Percentiles rank a stretch among this genome's conserved stretches.
phyloP scores from a whole-genome alignment of 2,797 vertebrate genomes.

The Miichthys miiuy region DNA sequence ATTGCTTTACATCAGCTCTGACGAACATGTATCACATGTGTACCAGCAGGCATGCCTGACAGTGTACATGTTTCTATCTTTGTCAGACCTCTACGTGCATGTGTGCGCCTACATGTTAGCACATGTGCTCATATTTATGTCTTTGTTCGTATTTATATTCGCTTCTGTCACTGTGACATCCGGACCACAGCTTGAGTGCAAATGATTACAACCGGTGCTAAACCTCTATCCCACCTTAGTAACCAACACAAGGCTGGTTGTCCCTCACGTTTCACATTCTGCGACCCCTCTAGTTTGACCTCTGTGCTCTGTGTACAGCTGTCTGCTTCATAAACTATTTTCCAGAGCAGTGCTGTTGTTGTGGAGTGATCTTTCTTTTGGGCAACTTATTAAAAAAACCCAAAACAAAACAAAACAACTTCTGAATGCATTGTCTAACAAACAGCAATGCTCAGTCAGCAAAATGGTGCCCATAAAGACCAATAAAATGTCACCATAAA shows the following conservation, averaged over 20 bases:
- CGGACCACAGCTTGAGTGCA: slow-evolving; percentile 38
- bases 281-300: slow-evolving; percentile 63
- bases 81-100: slow-evolving; percentile 45
- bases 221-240: slow-evolving; percentile 43
- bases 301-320: slow-evolving; percentile 63
- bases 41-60: slow-evolving; percentile 27
- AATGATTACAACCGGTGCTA: slow-evolving; percentile 56
- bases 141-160: slow-evolving; percentile 63
- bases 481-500: slow-evolving; percentile 7
- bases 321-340: slow-evolving; percentile 72
- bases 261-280: slow-evolving; percentile 61
- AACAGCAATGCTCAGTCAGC: slow-evolving; percentile 18
- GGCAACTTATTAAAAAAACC: neutral
- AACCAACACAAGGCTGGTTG: slow-evolving; percentile 37
- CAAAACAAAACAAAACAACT: neutral
- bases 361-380: slow-evolving; percentile 1
- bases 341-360: slow-evolving; percentile 5
- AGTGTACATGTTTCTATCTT: slow-evolving; percentile 42
- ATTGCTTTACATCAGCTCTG: slow-evolving; percentile 40
- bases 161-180: slow-evolving; percentile 47
- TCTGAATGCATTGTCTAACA: neutral
- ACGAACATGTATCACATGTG: slow-evolving; percentile 33
- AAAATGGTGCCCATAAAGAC: slow-evolving; percentile 6
- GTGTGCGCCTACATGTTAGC: slow-evolving; percentile 10
- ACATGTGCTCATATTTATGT: slow-evolving; percentile 42